Percentiles rank a stretch among this genome's conserved stretches.
These are phyloP conservation scores for Heliothis virescens DNA, from an alignment of 1,140 invertebrate species.

Conservation along the genomic window DNA sequence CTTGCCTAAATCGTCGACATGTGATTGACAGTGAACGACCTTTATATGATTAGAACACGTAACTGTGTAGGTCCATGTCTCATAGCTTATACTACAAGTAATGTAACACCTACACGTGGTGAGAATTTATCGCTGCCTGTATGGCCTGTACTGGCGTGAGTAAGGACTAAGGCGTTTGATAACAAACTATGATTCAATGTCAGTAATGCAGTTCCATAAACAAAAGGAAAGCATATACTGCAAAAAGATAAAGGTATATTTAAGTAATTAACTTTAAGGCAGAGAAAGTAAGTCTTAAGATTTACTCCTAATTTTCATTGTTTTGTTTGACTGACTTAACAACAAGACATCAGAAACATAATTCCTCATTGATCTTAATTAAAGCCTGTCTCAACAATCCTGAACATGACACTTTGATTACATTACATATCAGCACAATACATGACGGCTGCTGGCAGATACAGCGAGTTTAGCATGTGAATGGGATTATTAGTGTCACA, in stretches of 20 bases:
- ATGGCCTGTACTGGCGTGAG: neutral
- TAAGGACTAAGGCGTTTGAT: neutral
- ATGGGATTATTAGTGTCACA: slow-evolving; percentile 32
- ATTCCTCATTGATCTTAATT: slow-evolving; percentile 34
- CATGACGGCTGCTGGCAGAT: slow-evolving; percentile 33
- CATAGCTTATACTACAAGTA: neutral
- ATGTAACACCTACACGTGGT: slow-evolving; percentile 3
- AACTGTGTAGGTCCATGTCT: neutral
- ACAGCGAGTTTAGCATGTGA: slow-evolving; percentile 41
- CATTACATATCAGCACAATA: slow-evolving; percentile 25
- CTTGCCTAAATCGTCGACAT: slow-evolving; percentile 14
- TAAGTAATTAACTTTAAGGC: neutral
- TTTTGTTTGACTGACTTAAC: neutral
- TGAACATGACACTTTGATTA: slow-evolving; percentile 30
- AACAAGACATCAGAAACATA: neutral
- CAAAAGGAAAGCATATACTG: no score
- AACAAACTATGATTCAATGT: neutral
- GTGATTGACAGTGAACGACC: slow-evolving; percentile 33
- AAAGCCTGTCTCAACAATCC: slow-evolving; percentile 13
- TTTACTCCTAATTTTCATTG: no score
- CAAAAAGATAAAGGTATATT: no score
- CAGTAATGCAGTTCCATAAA: no score
- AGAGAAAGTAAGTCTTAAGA: no score
- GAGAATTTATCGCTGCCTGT: neutral
- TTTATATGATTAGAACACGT: slow-evolving; percentile 19